These are phyloP conservation scores for Caenorhabditis panamensis DNA, from an alignment of 2,888 invertebrate genomes.

Conservation along the genomic window DNA sequence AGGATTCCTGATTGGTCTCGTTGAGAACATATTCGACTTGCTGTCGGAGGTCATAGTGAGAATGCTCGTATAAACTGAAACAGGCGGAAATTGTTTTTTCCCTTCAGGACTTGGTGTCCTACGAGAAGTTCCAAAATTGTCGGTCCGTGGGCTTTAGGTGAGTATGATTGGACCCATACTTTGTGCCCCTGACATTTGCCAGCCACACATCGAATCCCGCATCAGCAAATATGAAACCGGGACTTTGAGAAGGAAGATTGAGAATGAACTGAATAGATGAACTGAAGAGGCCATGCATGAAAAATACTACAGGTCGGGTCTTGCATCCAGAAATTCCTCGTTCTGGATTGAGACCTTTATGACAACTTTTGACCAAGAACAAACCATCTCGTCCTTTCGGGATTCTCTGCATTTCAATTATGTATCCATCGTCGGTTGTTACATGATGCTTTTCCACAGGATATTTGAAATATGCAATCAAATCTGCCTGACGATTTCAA, in stretches of 20 bases:
- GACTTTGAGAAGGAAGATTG: conserved; percentile 54
- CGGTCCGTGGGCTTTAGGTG: conserved; percentile 9
- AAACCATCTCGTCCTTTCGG: conserved; percentile 46
- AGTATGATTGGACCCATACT: conserved; percentile 48
- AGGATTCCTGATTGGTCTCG: conserved; percentile 24
- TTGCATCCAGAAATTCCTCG: conserved; percentile 29
- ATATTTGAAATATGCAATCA: conserved; percentile 34
- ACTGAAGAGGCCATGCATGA: conserved; percentile 53
- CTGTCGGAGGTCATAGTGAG: conserved; percentile 40
- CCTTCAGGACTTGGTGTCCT: not conserved
- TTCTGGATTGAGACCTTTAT: not conserved
- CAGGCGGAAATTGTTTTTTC: not conserved
- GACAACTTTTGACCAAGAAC: not conserved
- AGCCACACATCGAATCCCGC: no score
- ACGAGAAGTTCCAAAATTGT: conserved; percentile 53
- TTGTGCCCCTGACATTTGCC: conserved; percentile 49
- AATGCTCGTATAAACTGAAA: conserved; percentile 45
- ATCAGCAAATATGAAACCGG: conserved; percentile 52
- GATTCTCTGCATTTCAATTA: conserved; percentile 47
- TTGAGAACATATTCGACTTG: conserved; percentile 58
- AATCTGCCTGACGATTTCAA: conserved; percentile 14
- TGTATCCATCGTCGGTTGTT: conserved; percentile 54
- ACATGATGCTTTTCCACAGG: conserved; percentile 50
- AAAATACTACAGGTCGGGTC: conserved; percentile 43
- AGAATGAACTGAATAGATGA: conserved; percentile 19